Percentiles rank a stretch among this genome's conserved stretches.
Conservation (phyloP, 1,140 invertebrate species). For the Arctopsyche grandis region DNA sequence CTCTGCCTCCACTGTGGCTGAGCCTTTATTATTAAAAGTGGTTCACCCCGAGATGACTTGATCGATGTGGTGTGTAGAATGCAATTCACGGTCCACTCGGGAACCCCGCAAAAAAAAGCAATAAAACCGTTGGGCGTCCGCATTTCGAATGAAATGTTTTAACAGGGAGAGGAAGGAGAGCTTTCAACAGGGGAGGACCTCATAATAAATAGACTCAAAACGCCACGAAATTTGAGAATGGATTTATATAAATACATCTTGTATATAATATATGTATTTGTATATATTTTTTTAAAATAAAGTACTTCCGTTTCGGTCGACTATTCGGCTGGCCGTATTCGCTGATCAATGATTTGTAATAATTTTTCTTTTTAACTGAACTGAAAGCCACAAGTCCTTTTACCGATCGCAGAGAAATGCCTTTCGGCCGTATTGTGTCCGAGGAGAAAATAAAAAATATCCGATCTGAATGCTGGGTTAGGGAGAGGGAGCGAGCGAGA, state of each 20-base stretch:
- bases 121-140: constrained; percentile 43
- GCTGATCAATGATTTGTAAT: constrained; percentile 53
- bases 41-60: constrained; percentile 15
- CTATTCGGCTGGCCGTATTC: background rate
- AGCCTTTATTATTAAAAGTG: background rate
- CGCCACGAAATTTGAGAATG: too few relatives aligned
- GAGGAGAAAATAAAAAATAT: constrained; percentile 20
- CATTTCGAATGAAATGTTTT: constrained; percentile 51
- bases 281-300: too few relatives aligned
- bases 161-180: constrained; percentile 1
- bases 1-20: too few relatives aligned
- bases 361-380: constrained; percentile 49
- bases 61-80: constrained; percentile 39
- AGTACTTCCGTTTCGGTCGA: too few relatives aligned
- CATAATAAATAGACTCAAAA: background rate
- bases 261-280: too few relatives aligned
- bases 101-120: constrained; percentile 40
- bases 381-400: constrained; percentile 48
- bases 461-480: background rate
- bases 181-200: constrained; percentile 8
- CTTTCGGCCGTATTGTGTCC: constrained; percentile 29
- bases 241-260: too few relatives aligned
- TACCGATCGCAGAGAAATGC: constrained; percentile 9
- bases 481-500: background rate
- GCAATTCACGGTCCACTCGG: constrained; percentile 50